These are phyloP conservation scores for Lepidotrigona ventralis DNA, from an alignment of 1,140 invertebrate genomes.

Conservation along the genomic window DNA sequence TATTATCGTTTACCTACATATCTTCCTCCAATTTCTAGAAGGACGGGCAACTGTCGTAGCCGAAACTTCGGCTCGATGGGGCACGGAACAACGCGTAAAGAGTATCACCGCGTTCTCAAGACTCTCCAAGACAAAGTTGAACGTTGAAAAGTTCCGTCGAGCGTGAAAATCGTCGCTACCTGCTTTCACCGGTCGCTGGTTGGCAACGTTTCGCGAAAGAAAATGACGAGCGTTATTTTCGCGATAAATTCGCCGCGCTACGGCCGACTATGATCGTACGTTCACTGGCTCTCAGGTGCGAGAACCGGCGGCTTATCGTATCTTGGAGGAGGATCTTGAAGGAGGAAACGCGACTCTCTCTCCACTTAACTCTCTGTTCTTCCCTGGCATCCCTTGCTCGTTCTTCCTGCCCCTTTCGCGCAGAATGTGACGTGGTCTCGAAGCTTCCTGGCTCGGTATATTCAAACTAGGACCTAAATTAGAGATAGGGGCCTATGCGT, in stretches of 20 bases:
- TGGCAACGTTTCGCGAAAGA: neutral
- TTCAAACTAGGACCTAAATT: conserved; percentile 45
- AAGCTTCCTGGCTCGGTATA: conserved; percentile 33
- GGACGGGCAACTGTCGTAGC: no score
- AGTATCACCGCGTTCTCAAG: no score
- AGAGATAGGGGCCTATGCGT: conserved; percentile 9
- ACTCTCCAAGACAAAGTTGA: no score
- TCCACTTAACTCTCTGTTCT: conserved; percentile 24
- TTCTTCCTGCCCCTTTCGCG: conserved; percentile 8
- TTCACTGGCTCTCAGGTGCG: conserved; percentile 13
- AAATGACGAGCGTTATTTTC: neutral
- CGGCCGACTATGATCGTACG: neutral
- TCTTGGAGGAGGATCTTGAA: conserved; percentile 18
- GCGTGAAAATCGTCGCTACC: neutral
- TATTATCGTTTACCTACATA: no score
- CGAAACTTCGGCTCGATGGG: no score
- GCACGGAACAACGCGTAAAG: no score
- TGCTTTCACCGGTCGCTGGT: no score
- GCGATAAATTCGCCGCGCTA: conserved; percentile 2
- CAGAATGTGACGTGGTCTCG: conserved; percentile 32
- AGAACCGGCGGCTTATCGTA: conserved; percentile 15
- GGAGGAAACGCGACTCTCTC: conserved; percentile 33
- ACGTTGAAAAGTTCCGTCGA: no score
- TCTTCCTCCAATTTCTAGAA: no score
- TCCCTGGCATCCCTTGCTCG: neutral